Percentiles rank a stretch among this genome's conserved stretches.
Evolutionary conservation across 2,888 invertebrate species (phyloP).

Genomic region (Ophioninae sp.): DNA sequence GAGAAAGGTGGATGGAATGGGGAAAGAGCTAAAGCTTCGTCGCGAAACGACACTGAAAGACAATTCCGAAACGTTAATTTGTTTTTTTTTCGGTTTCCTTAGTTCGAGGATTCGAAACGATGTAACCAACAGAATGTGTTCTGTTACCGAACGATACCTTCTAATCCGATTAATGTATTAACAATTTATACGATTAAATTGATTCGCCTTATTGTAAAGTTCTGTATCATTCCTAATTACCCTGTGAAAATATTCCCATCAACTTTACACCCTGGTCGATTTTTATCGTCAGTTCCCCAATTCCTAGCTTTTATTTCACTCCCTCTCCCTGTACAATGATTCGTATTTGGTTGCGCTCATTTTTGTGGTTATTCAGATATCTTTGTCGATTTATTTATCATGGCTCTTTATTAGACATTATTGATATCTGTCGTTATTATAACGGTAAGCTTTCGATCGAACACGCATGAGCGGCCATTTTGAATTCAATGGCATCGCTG

Average conservation of each 20-base stretch:
- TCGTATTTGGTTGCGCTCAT: too few species aligned
- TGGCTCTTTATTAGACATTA: too few species aligned
- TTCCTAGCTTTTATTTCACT: too few species aligned
- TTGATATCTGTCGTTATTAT: too few species aligned
- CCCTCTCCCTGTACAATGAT: too few species aligned
- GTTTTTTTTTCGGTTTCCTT: conserved; percentile 62
- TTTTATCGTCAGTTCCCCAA: too few species aligned
- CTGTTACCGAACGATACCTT: conserved; percentile 63
- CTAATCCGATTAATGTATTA: conserved; percentile 78
- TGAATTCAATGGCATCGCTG: too few species aligned
- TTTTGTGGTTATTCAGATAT: too few species aligned
- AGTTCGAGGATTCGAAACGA: conserved; percentile 63
- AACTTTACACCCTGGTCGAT: not conserved
- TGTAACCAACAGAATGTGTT: conserved; percentile 59
- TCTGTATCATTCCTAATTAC: conserved; percentile 78
- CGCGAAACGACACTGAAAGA: conserved; percentile 66
- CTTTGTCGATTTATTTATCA: too few species aligned
- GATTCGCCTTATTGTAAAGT: conserved; percentile 73
- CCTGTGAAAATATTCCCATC: conserved; percentile 73
- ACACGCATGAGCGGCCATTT: too few species aligned
- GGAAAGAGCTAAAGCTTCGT: conserved; percentile 44
- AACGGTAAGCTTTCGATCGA: too few species aligned
- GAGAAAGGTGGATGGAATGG: not conserved
- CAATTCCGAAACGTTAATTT: conserved; percentile 67
- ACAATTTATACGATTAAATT: conserved; percentile 73